Evolutionary conservation across 2,113 vertebrate genomes (phyloP).

Genomic region (Pavo muticus): DNA sequence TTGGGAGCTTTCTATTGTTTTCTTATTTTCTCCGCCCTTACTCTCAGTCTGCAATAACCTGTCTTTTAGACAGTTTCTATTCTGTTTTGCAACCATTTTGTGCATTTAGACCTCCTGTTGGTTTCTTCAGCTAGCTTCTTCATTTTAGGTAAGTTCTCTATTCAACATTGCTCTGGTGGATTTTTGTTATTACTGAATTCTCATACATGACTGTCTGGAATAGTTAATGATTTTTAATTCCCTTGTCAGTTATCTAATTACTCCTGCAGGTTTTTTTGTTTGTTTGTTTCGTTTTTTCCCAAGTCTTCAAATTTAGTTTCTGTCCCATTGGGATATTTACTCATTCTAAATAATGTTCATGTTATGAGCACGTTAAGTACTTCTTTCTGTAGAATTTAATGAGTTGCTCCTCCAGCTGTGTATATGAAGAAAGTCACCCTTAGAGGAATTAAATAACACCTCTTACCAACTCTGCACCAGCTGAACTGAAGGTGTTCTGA

Average conservation of each 20-base stretch:
- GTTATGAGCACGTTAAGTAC: not conserved
- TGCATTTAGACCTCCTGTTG: not conserved
- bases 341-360: not conserved
- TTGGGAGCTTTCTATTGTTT: not conserved
- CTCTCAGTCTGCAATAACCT: not conserved
- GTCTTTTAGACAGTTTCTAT: not conserved
- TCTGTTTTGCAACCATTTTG: not conserved
- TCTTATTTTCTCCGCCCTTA: not conserved
- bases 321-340: not conserved
- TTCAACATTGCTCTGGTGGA: not conserved
- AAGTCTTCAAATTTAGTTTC: not conserved
- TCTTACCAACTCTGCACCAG: slow-evolving; percentile 95
- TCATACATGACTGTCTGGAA: not conserved
- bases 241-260: not conserved
- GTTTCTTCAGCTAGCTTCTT: not conserved
- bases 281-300: not conserved
- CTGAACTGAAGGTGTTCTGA: slow-evolving; percentile 92
- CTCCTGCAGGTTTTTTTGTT: not conserved
- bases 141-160: not conserved
- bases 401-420: not conserved
- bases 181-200: not conserved
- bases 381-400: not conserved
- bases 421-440: not conserved
- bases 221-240: not conserved
- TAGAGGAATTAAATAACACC: not conserved